phyloP scores from a whole-genome alignment of 2,888 invertebrate genomes.

The Hetaerina titia region DNA sequence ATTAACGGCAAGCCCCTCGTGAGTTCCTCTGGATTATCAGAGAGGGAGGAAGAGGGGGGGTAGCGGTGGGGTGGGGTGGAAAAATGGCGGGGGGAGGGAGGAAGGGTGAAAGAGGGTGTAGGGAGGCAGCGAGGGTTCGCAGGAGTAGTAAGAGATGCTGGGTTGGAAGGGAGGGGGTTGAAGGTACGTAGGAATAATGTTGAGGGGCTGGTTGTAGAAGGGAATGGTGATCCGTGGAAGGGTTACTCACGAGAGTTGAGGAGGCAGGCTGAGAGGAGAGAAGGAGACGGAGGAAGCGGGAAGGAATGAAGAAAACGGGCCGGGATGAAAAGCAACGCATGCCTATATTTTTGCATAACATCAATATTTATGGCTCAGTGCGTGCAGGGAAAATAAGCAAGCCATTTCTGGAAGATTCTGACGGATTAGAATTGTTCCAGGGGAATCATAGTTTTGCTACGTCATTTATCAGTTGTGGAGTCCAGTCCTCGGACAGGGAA shows the following conservation, averaged over 20 bases:
- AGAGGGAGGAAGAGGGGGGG: not conserved
- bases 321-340: not conserved
- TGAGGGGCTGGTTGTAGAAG: not conserved
- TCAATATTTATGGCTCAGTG: not conserved
- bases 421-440: not conserved
- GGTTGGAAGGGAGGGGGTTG: not conserved
- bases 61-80: not conserved
- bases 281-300: not conserved
- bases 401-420: not conserved
- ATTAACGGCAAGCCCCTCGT: conserved; percentile 63
- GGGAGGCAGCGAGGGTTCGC: not conserved
- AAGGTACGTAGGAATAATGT: not conserved
- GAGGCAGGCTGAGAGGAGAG: not conserved
- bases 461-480: not conserved
- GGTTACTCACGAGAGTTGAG: not conserved
- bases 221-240: not conserved
- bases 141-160: not conserved
- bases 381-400: not conserved
- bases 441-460: not conserved
- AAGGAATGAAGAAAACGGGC: not conserved
- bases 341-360: not conserved
- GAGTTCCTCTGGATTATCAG: conserved; percentile 66
- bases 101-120: not conserved
- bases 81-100: not conserved
- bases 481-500: not conserved